Percentiles rank a stretch among this genome's conserved stretches.
Conservation (phyloP, 2,888 invertebrate species). For the Lagria hirta region DNA sequence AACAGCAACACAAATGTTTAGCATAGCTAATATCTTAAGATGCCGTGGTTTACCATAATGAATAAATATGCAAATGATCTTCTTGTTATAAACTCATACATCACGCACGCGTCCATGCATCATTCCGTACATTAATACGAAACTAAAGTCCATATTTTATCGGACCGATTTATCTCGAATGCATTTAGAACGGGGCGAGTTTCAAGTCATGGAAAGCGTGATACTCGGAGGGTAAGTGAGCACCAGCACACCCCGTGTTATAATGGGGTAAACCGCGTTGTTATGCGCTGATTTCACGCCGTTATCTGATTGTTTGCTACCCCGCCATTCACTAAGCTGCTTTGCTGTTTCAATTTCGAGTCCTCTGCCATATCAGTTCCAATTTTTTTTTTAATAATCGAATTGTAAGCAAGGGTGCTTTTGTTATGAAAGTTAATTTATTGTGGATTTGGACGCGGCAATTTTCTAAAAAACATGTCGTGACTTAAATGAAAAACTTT, state of each 20-base stretch:
- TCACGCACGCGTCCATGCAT: conserved; percentile 48
- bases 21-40: too few relatives aligned
- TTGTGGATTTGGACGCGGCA: too few relatives aligned
- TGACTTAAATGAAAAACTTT: too few relatives aligned
- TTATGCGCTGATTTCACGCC: conserved; percentile 55
- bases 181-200: conserved; percentile 47
- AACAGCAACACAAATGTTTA: too few relatives aligned
- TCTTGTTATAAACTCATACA: conserved; percentile 47
- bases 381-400: too few relatives aligned
- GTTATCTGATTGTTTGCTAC: conserved; percentile 53
- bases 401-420: conserved; percentile 11
- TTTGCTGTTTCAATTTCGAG: conserved; percentile 43
- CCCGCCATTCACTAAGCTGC: conserved; percentile 41
- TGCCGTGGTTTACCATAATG: conserved; percentile 22
- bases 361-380: conserved; percentile 10
- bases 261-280: conserved; percentile 56
- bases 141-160: conserved; percentile 54
- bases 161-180: conserved; percentile 54
- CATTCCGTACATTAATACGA: conserved; percentile 50
- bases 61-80: conserved; percentile 43
- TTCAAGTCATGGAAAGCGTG: conserved; percentile 40
- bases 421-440: conserved; percentile 13
- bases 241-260: conserved; percentile 43
- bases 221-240: conserved; percentile 40
- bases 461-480: too few relatives aligned